Evolutionary conservation across 2,888 invertebrate species (phyloP), one percentile per base, ranked within the genome.

Genomic region (Melitaea athalia): DNA sequence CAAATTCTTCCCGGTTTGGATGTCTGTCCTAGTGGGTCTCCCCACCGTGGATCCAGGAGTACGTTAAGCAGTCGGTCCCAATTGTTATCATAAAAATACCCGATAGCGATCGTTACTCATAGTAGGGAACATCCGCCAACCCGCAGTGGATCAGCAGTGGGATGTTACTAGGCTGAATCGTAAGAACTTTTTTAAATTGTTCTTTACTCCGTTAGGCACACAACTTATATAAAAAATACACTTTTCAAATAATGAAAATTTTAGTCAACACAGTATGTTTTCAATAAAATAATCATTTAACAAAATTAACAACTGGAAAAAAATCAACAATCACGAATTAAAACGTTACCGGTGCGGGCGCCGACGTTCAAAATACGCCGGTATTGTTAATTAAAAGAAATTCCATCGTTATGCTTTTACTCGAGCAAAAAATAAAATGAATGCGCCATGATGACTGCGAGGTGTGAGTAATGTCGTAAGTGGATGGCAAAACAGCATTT

Each of bases 381-480:
- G 81, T 81, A 78, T 78, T 77, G 81, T 81, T 88, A 90, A 90
- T 90, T 89, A 90, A 86, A 84, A 86, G 83, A 87, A 88, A 87
- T 88, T 83, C 86, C 82, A 76, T 76, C 71, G 78, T 81, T 81
- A 83, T 82, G 81, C 83, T 82, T 87, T 85, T 83, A 80, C 79
- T 75, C 69, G 69, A 45, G 76, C 79, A 87, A 89, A 87, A 88
- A 88, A 81, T 76, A 78, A 77, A 80, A 82, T 81, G 84, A 85
- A 85, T 84, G 81, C 76, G 72, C 78, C 77, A 77, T 81, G 83
- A 84, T 81, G 81, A 82, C 76, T 85, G 74, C 80, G 81, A 88
- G 86, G 91, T 91, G 91, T 89, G 86, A 88, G 86, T 79, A 81
- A 85, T 87, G 85, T 84, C 82, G 82, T 88, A 86, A 87, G 82